These are phyloP conservation scores for Idaea aversata DNA, from an alignment of 2,888 invertebrate genomes.

Conservation along the genomic window DNA sequence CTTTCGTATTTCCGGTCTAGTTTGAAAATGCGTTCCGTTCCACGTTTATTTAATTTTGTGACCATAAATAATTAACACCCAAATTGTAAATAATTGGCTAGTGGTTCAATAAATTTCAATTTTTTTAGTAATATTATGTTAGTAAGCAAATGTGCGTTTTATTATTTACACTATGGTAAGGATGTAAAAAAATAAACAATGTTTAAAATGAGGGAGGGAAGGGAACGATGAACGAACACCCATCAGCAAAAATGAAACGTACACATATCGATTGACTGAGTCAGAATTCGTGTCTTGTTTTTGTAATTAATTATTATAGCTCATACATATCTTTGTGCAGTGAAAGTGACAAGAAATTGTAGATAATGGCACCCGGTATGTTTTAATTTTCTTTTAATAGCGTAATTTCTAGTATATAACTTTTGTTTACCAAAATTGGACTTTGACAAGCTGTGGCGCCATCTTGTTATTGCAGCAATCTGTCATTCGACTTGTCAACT, in stretches of 20 bases:
- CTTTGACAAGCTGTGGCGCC: conserved; percentile 69
- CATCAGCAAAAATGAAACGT: conserved; percentile 30
- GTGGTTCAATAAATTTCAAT: too few relatives aligned
- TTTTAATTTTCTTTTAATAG: conserved; percentile 22
- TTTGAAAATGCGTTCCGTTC: conserved; percentile 13
- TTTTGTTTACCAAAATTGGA: conserved; percentile 39
- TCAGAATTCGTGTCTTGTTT: conserved; percentile 41
- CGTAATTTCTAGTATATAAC: conserved; percentile 12
- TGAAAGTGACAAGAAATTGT: conserved; percentile 24
- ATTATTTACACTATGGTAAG: too few relatives aligned
- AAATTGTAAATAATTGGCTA: too few relatives aligned
- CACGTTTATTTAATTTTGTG: conserved; percentile 8
- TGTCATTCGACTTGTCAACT: background rate
- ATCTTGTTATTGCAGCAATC: conserved; percentile 46
- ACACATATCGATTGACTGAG: conserved; percentile 42
- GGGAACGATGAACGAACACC: too few relatives aligned
- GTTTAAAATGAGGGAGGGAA: too few relatives aligned
- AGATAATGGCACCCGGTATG: conserved; percentile 65
- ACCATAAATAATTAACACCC: too few relatives aligned
- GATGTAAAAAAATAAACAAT: too few relatives aligned
- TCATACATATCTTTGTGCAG: conserved; percentile 18
- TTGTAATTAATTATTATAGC: conserved; percentile 30
- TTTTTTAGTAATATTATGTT: too few relatives aligned
- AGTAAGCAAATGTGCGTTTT: too few relatives aligned
- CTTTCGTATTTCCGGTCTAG: conserved; percentile 17